Base-by-base conservation (phyloP, 1,140 invertebrate species). In the Goniozus legneri region DNA sequence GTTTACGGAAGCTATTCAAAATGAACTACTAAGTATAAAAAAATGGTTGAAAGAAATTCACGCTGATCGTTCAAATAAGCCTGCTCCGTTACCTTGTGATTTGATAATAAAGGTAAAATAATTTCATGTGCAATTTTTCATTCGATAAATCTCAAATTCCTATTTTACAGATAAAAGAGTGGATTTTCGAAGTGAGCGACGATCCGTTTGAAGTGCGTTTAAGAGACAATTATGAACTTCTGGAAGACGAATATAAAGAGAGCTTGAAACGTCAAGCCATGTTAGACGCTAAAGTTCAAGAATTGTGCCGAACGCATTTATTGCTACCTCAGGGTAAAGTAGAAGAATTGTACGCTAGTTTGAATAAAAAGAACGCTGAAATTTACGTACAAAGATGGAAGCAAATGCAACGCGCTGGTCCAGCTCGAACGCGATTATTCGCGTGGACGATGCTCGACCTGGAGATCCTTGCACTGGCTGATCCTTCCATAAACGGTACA, bases 151-250 rank as follows among this genome's bases (percentile, higher is more conserved):
- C n/a, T n/a, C n/a, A n/a, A n/a, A n/a, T n/a, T n/a, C n/a, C n/a
- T n/a, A 69, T 8, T 21, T 62, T 57, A 37, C 51, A 88, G 85
- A 81, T 90, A 14, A 87, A 88, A 66, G 87, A 88, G 57, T 86
- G 94, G 65, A 66, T 87, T 2, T 84, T 98, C 45, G 92, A 97
- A 77, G 84, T 98, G 68, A 89, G 87, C 52, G 97, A 99, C 71
- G 96, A 99, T 84, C 94, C 95, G 1, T 98, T 99, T 69, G 96
- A 99, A 78, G 93, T 98, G 0, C 93, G 92, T 64, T 76, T 99
- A 2, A 81, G 94, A 2, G 92, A 97, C 60, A 98, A 97, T 71
- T 98, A 95, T 70, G 95, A 97, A 65, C 76, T 98, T 0, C 65
- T 97, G 15, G 93, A 94, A 64, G 96, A 99, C 67, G 97, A 99